Evolutionary conservation across 2,113 vertebrate species (phyloP).

Genomic region (Chionis minor): DNA sequence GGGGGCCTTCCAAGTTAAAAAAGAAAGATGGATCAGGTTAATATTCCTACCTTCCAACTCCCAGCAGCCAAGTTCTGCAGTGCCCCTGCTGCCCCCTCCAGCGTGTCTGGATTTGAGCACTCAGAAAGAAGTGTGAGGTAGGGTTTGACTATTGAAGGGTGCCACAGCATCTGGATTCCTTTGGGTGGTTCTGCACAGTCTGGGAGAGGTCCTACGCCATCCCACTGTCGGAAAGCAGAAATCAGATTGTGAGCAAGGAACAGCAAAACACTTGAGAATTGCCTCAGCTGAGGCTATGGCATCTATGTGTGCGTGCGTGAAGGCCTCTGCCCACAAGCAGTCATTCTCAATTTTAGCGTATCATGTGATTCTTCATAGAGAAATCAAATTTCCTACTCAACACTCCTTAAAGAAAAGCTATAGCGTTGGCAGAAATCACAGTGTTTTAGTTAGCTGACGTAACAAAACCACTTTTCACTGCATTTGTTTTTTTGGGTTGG

Average conservation of each 20-base stretch:
- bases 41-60: constrained; percentile 94
- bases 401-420: background rate
- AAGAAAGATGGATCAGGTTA: background rate
- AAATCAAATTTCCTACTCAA: background rate
- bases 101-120: constrained; percentile 98
- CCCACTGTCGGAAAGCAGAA: constrained; percentile 85
- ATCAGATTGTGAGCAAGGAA: background rate
- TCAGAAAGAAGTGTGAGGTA: constrained; percentile 99
- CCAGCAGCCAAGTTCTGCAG: constrained; percentile 98
- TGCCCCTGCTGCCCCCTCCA: constrained; percentile 96
- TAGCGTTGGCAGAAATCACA: background rate
- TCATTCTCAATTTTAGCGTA: background rate
- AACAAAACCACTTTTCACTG: background rate
- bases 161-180: constrained; percentile 99
- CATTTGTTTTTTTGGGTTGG: background rate
- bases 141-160: constrained; percentile 99
- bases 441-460: background rate
- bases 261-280: background rate
- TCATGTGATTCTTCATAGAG: background rate
- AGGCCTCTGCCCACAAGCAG: background rate
- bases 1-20: background rate
- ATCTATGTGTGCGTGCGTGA: rapidly evolving
- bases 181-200: constrained; percentile 95
- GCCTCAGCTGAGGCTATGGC: background rate
- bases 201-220: constrained; percentile 95